A percentile compares a stretch with the other conserved stretches of the same genome.
phyloP scores from a whole-genome alignment of 2,797 vertebrate species.

The Orestias chungarensis region DNA sequence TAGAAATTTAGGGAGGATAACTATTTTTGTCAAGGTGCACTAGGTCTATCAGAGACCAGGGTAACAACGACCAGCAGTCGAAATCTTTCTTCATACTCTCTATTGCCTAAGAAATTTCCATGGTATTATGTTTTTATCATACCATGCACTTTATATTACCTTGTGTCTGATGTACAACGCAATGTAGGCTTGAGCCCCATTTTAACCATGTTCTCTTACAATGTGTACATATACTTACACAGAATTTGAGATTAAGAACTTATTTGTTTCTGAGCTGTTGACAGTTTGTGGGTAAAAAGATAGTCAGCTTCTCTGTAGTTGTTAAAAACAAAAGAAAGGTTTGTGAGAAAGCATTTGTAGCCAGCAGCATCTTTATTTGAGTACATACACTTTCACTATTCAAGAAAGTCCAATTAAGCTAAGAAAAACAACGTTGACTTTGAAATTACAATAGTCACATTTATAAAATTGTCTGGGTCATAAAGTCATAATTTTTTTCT shows the following conservation, averaged over 20 bases:
- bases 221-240: neutral
- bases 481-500: no score
- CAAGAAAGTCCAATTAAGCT: constrained; percentile 63
- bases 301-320: constrained; percentile 52
- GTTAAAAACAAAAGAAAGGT: constrained; percentile 42
- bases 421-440: neutral
- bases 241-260: neutral
- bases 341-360: constrained; percentile 40
- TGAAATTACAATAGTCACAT: neutral
- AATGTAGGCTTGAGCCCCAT: no score
- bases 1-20: no score
- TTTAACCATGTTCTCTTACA: neutral
- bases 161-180: no score
- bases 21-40: no score
- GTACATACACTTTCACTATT: constrained; percentile 66
- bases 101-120: no score
- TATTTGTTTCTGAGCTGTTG: constrained; percentile 33
- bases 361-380: constrained; percentile 53
- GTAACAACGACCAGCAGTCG: no score
- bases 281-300: constrained; percentile 55
- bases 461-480: neutral
- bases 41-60: no score
- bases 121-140: no score
- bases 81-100: no score
- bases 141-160: no score